These are phyloP conservation scores for Melanotaenia boesemani DNA, from an alignment of 2,797 vertebrate genomes.

Conservation along the genomic window DNA sequence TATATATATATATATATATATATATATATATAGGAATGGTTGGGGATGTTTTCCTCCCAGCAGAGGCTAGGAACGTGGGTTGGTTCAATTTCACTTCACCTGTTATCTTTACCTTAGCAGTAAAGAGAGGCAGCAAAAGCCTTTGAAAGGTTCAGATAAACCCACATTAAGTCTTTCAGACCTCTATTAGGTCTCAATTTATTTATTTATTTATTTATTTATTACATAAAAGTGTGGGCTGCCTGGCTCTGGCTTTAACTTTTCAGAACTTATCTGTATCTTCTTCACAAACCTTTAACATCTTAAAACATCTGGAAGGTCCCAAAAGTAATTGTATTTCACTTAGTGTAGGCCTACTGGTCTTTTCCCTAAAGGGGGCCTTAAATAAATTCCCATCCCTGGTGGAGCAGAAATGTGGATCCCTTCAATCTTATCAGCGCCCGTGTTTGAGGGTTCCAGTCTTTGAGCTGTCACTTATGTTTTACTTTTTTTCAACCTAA, in stretches of 20 bases:
- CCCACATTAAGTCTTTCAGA: conserved; percentile 42
- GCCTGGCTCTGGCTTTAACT: conserved; percentile 22
- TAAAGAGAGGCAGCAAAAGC: conserved; percentile 28
- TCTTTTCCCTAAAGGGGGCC: conserved; percentile 3
- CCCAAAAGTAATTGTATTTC: not conserved
- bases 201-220: conserved; percentile 43
- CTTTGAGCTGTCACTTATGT: conserved; percentile 1
- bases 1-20: conserved; percentile 1
- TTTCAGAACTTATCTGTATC: not conserved
- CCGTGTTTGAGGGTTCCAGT: conserved; percentile 8
- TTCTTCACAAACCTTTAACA: not conserved
- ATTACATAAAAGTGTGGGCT: conserved; percentile 33
- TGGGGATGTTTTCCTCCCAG: too few species aligned
- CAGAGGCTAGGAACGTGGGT: not conserved
- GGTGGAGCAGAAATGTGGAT: not conserved
- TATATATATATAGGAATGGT: too few species aligned
- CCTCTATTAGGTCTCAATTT: conserved; percentile 34
- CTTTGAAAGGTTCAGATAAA: conserved; percentile 36
- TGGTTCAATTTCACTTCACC: conserved; percentile 37
- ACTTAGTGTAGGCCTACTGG: not conserved
- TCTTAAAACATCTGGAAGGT: not conserved
- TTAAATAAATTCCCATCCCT: not conserved
- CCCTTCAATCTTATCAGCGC: not conserved
- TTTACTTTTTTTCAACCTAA: not conserved
- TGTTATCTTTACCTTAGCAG: conserved; percentile 28